These are phyloP conservation scores for Rhagium mordax DNA, from an alignment of 2,888 invertebrate species.

Conservation along the genomic window DNA sequence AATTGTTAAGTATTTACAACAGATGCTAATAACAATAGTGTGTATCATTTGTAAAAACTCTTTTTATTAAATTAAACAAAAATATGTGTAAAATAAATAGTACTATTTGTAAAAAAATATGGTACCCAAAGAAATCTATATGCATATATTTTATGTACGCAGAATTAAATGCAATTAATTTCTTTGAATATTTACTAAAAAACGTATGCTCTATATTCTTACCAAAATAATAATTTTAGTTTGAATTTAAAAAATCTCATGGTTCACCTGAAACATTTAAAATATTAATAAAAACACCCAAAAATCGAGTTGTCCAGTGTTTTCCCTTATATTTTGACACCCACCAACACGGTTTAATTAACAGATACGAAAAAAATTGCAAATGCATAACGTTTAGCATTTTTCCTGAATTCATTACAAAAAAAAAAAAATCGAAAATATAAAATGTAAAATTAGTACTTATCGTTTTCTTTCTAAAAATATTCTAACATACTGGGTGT, in stretches of 20 bases:
- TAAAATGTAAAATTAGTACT: too few relatives aligned
- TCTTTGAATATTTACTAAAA: slow-evolving; percentile 23
- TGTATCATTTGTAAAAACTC: not conserved
- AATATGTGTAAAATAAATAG: slow-evolving; percentile 6
- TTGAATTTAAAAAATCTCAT: slow-evolving; percentile 35
- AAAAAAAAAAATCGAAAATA: too few relatives aligned
- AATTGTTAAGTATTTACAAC: not conserved
- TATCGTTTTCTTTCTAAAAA: too few relatives aligned
- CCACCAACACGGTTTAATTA: too few relatives aligned
- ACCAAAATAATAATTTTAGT: slow-evolving; percentile 32
- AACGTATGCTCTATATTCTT: slow-evolving; percentile 17
- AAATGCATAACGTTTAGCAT: too few relatives aligned
- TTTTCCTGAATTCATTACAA: too few relatives aligned
- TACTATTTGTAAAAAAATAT: too few relatives aligned
- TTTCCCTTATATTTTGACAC: too few relatives aligned
- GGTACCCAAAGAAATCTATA: slow-evolving; percentile 30
- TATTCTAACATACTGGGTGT: too few relatives aligned
- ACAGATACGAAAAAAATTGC: too few relatives aligned
- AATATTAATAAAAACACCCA: slow-evolving; percentile 26
- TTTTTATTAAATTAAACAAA: not conserved
- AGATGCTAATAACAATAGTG: not conserved
- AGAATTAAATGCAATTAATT: slow-evolving; percentile 9
- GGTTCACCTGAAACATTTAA: slow-evolving; percentile 37
- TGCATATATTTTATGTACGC: too few relatives aligned
- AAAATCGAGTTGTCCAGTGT: slow-evolving; percentile 32